phyloP scores from a whole-genome alignment of 92 coral and sea anemone species.

The Muricea muricata region DNA sequence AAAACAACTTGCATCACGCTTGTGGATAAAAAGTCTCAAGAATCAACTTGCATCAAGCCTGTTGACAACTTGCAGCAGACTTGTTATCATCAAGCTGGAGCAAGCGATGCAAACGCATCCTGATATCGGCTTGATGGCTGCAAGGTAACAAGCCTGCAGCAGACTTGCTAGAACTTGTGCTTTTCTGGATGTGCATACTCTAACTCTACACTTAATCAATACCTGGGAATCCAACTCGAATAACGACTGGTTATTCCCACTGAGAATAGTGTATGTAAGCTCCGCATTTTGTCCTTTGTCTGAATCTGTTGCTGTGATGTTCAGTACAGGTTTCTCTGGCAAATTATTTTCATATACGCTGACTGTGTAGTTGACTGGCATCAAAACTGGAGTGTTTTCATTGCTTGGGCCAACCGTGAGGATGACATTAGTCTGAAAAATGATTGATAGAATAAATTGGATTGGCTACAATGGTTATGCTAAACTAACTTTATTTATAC shows the following conservation, averaged over 20 bases:
- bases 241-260: constrained; percentile 75
- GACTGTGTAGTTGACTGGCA: constrained; percentile 86
- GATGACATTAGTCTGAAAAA: constrained; percentile 74
- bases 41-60: too few relatives aligned
- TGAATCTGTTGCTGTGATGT: constrained; percentile 87
- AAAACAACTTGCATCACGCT: too few relatives aligned
- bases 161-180: too few relatives aligned
- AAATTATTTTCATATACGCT: constrained; percentile 81
- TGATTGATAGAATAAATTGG: not conserved
- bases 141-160: too few relatives aligned
- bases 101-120: too few relatives aligned
- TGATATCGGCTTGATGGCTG: too few relatives aligned
- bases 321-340: constrained; percentile 69
- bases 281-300: constrained; percentile 90
- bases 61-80: too few relatives aligned
- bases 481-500: not conserved
- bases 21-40: too few relatives aligned
- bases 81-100: too few relatives aligned
- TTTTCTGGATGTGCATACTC: too few relatives aligned
- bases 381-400: constrained; percentile 84
- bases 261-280: constrained; percentile 75
- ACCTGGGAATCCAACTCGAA: constrained; percentile 79
- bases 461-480: not conserved
- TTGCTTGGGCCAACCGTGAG: constrained; percentile 85
- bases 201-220: not conserved